Evolutionary conservation across 2,113 vertebrate genomes (phyloP), one percentile per base, ranked within the genome.

Genomic region (Syrrhaptes paradoxus): DNA sequence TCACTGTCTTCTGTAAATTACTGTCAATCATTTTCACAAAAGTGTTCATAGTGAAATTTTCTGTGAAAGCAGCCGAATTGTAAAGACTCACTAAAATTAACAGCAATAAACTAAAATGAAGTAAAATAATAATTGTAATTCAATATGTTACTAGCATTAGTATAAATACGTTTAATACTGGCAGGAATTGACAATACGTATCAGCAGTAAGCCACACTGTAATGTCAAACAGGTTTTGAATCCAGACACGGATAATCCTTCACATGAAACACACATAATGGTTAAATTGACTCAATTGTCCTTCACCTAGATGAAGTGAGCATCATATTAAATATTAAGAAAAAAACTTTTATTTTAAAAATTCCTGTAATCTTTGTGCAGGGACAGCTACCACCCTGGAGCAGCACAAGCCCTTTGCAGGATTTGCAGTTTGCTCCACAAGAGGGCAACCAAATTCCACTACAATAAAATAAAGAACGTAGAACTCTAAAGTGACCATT

Each of bases 381-480:
- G 51, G 90, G 55, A 58, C 73, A 95, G 65, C 68, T 49, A 24
- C 38, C 63, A 9, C 43, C 71, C 67, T 19, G 17, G 12, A 16
- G 17, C 25, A 41, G 31, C 65, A 29, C 52, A 29, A 22, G 4
- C n/a, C 54, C 34, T 17, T 3, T 26, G 51, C 77, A 91, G 58
- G 55, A 59, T 46, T 58, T 58, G 48, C 80, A 13, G 24, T 34
- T 77, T 80, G n/a, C 31, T 95, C 98, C 98, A 98, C 97, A 95
- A 98, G 98, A 97, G 98, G 98, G 98, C 98, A 98, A 82, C 97
- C 95, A 82, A 32, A 90, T 87, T 67, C 97, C 97, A 97, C 20
- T 29, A 7, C 41, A 41, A 41, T 9, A 84, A 70, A 79, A 55
- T 19, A 59, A 78, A 74, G 13, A 22, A 25, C 18, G 38, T 10